Base-by-base conservation (phyloP, 2,888 invertebrate genomes). In the Dugesia japonica region DNA sequence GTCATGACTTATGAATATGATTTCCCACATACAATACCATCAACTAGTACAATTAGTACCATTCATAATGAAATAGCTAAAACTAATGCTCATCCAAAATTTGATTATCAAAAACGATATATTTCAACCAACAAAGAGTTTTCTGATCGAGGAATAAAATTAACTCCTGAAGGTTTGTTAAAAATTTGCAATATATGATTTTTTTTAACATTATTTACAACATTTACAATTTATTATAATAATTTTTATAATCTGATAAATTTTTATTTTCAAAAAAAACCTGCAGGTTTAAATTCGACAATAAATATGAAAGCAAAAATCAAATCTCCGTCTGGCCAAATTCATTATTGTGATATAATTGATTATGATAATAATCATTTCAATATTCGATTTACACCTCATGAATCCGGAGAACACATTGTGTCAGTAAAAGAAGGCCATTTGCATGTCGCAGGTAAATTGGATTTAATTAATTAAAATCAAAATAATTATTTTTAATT, bases 371-470 rank as follows among this genome's bases (percentile, higher is more conserved):
- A 81, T 80, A 81, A 91, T 75, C 83, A 84, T 79, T 84, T 84
- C 81, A 83, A 82, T 80, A 83, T 84, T 79, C 83, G 83, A 81
- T 84, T 84, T 80, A 82, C 85, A 26, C 85, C 85, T 76, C 93
- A 94, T 85, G 93, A 95, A 85, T 87, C 94, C 81, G 97, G 97
- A 0, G 90, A 95, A 0, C 97, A 98, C 86, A 94, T 94, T 0
- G 94, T 98, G 0, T 94, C 93, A 15, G 94, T 97, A 79, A 91
- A 91, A 83, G 94, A 94, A 88, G 91, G 92, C 88, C 94, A 93
- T 80, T 91, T 94, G 86, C 94, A 97, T 86, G 95, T 97, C 84
- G 94, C 94, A 81, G 93, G 89, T 74, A 38, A 71, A n/a, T n/a
- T n/a, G n/a, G n/a, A 13, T 15, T 15, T 15, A 42, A 13, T 42